Evolutionary conservation across 2,888 invertebrate species (phyloP).

Genomic region (Tanaodytes sp.): DNA sequence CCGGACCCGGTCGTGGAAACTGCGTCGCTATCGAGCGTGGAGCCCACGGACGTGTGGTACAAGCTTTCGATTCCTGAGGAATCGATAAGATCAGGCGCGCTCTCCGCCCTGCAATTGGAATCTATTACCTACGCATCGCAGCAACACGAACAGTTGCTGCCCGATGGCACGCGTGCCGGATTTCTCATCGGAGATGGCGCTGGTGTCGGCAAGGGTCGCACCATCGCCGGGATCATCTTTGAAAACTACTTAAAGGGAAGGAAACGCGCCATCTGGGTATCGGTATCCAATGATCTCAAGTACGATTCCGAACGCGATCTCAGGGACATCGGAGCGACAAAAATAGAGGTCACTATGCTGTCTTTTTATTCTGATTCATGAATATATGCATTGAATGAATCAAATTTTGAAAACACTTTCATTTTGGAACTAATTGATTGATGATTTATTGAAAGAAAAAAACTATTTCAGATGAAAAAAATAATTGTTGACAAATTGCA

Average conservation of each 20-base stretch:
- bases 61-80: constrained; percentile 86
- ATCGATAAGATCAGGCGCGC: constrained; percentile 85
- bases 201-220: constrained; percentile 97
- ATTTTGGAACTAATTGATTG: no score
- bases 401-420: neutral
- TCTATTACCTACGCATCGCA: constrained; percentile 98
- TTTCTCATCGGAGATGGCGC: constrained; percentile 99
- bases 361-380: neutral
- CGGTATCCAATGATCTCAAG: constrained; percentile 97
- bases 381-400: no score
- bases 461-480: no score
- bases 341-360: constrained; percentile 82
- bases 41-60: constrained; percentile 95
- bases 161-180: constrained; percentile 92
- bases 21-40: constrained; percentile 95
- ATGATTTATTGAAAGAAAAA: no score
- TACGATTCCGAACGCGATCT: constrained; percentile 98
- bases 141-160: constrained; percentile 92
- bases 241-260: constrained; percentile 96
- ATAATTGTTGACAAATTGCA: no score
- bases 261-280: constrained; percentile 98
- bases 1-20: constrained; percentile 99
- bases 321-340: constrained; percentile 92
- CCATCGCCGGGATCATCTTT: constrained; percentile 97
- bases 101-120: constrained; percentile 97